These are phyloP conservation scores for Chloroclysta siterata DNA, from an alignment of 2,888 invertebrate species.

Conservation along the genomic window DNA sequence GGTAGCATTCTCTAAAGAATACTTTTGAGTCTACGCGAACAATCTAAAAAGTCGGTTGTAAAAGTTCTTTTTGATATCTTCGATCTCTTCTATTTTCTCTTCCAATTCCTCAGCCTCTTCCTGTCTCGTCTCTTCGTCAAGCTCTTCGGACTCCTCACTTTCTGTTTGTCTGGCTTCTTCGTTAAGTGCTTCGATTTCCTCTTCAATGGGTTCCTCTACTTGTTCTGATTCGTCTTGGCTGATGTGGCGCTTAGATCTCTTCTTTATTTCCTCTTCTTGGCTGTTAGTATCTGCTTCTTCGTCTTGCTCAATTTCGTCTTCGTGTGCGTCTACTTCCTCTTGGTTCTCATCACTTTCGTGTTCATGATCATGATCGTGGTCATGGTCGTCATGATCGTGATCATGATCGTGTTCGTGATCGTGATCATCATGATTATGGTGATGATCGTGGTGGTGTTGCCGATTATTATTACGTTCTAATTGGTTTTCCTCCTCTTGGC, in stretches of 20 bases:
- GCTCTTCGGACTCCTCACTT: constrained; percentile 17
- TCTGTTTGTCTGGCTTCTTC: constrained; percentile 15
- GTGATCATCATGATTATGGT: not conserved
- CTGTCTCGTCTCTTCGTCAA: constrained; percentile 29
- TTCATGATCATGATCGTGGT: constrained; percentile 11
- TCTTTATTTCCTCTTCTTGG: constrained; percentile 13
- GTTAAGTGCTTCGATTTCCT: constrained; percentile 15
- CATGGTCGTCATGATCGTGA: constrained; percentile 10
- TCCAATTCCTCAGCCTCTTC: constrained; percentile 35
- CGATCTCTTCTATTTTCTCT: constrained; percentile 39
- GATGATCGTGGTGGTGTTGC: constrained; percentile 1
- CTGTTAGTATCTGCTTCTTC: constrained; percentile 18
- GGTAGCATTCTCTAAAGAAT: constrained; percentile 51
- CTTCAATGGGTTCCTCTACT: constrained; percentile 22
- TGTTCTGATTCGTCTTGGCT: constrained; percentile 17
- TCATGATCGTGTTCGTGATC: not conserved
- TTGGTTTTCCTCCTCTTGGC: constrained; percentile 2
- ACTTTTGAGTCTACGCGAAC: constrained; percentile 59
- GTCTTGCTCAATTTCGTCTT: constrained; percentile 31
- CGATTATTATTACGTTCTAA: not conserved
- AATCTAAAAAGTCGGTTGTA: constrained; percentile 58
- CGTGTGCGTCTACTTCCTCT: constrained; percentile 2
- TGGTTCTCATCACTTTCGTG: constrained; percentile 13
- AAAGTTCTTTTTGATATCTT: constrained; percentile 46
- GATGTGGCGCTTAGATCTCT: constrained; percentile 23